Evolutionary conservation across 2,888 invertebrate genomes (phyloP).

Genomic region (Drosophila kuntzei): DNA sequence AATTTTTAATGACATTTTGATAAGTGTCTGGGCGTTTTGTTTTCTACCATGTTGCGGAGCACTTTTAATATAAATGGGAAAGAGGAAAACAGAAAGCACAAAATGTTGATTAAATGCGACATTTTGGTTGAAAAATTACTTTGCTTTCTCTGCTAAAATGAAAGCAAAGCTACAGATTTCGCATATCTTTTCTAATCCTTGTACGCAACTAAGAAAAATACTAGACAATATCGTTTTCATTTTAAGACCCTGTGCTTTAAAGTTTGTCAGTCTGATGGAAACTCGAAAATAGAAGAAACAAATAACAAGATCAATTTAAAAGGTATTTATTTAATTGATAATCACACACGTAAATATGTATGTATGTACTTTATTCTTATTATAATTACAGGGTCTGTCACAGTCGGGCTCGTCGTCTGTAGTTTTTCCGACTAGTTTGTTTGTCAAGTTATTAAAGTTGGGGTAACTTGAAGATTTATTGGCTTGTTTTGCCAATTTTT

Average conservation of each 20-base stretch:
- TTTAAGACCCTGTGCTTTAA: background rate
- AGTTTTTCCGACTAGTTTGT: background rate
- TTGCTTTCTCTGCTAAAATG: background rate
- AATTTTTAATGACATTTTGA: conserved; percentile 74
- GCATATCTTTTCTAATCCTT: background rate
- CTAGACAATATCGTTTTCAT: background rate
- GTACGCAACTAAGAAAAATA: conserved; percentile 4
- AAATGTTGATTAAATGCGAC: conserved; percentile 22
- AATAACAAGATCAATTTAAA: too few relatives aligned
- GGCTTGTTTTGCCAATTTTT: conserved; percentile 31
- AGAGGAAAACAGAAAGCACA: background rate
- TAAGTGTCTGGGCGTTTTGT: conserved; percentile 55
- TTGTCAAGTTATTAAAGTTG: conserved; percentile 3
- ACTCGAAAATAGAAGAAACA: too few relatives aligned
- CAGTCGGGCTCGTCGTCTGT: background rate
- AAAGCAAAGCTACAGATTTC: conserved; percentile 6
- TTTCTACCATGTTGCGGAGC: conserved; percentile 12
- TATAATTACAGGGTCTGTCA: background rate
- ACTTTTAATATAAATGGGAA: conserved; percentile 19
- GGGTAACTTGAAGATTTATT: conserved; percentile 31
- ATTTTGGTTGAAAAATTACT: conserved; percentile 10
- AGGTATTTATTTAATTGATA: too few relatives aligned
- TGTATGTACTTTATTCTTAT: background rate
- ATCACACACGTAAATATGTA: too few relatives aligned
- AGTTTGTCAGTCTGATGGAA: too few relatives aligned